Conservation (phyloP, 2,888 invertebrate species). For the Pherbina coryleti region DNA sequence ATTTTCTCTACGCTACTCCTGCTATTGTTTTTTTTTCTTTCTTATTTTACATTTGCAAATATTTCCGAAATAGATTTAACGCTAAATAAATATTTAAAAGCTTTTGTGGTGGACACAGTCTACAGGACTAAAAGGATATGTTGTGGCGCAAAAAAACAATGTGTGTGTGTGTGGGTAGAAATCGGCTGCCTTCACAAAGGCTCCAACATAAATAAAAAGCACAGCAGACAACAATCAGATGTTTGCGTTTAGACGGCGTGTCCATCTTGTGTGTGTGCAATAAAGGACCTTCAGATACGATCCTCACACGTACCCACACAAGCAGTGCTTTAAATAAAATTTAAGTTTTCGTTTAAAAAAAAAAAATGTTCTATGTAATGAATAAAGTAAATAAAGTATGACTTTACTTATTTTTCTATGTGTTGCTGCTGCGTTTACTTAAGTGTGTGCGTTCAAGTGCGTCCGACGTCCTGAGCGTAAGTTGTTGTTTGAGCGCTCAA, state of each 20-base stretch:
- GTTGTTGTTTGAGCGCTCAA: slow-evolving; percentile 43
- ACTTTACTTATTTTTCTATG: not conserved
- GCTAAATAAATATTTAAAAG: slow-evolving; percentile 49
- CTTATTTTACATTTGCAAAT: slow-evolving; percentile 18
- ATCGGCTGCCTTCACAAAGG: not conserved
- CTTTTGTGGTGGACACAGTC: slow-evolving; percentile 35
- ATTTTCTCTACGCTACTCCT: not conserved
- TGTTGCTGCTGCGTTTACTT: not conserved
- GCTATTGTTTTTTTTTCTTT: not conserved
- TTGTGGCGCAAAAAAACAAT: not conserved
- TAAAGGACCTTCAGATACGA: not conserved
- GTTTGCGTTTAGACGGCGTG: slow-evolving; percentile 7
- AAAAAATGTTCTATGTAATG: not conserved
- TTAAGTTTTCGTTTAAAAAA: not conserved
- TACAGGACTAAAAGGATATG: slow-evolving; percentile 32
- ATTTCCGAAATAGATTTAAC: slow-evolving; percentile 47
- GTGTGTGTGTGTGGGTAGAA: not conserved
- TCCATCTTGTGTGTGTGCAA: slow-evolving; percentile 1
- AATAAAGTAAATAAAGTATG: too few relatives aligned
- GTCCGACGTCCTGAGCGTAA: not conserved
- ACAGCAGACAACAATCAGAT: not conserved
- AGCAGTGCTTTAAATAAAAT: slow-evolving; percentile 7
- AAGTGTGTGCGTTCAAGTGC: not conserved
- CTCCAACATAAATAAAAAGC: not conserved
- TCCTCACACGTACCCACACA: too few relatives aligned